Evolutionary conservation across 2,888 invertebrate genomes (phyloP).

Genomic region (Hipparchia sbordonii): DNA sequence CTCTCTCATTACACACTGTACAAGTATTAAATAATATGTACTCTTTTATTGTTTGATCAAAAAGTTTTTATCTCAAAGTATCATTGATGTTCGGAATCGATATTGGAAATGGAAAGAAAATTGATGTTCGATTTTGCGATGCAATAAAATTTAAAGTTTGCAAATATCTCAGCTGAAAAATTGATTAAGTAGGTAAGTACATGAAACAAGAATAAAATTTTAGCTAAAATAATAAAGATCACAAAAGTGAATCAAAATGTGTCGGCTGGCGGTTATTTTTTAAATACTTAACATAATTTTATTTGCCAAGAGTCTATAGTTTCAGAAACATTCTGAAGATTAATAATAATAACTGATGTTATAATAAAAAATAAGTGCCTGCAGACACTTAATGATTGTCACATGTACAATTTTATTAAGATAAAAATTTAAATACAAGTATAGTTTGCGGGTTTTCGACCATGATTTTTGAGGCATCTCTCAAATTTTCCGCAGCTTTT

Average conservation of each 20-base stretch:
- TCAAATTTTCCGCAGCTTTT: constrained; percentile 59
- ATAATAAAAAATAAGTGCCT: not conserved
- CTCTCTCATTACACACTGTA: not conserved
- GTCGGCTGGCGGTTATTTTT: not conserved
- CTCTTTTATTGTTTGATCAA: not conserved
- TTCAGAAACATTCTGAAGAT: too few relatives aligned
- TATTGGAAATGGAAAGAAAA: constrained; percentile 63
- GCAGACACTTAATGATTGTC: not conserved
- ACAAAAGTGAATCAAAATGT: not conserved
- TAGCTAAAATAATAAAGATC: not conserved
- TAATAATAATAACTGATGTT: too few relatives aligned
- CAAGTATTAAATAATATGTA: not conserved
- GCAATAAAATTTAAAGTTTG: constrained; percentile 60
- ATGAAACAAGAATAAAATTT: not conserved
- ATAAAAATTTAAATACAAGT: constrained; percentile 46
- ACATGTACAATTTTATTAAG: not conserved
- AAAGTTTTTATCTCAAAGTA: not conserved
- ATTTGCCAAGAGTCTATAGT: too few relatives aligned
- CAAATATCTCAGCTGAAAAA: constrained; percentile 62
- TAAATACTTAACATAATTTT: too few relatives aligned
- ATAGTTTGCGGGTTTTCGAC: constrained; percentile 57
- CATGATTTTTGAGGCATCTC: constrained; percentile 57
- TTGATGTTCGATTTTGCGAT: constrained; percentile 51
- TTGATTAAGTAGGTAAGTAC: not conserved
- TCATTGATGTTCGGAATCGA: constrained; percentile 47